Percentiles rank a stretch among this genome's conserved stretches.
These are phyloP conservation scores for Dreissena rostriformis DNA, from an alignment of 1,140 invertebrate genomes.

Conservation along the genomic window DNA sequence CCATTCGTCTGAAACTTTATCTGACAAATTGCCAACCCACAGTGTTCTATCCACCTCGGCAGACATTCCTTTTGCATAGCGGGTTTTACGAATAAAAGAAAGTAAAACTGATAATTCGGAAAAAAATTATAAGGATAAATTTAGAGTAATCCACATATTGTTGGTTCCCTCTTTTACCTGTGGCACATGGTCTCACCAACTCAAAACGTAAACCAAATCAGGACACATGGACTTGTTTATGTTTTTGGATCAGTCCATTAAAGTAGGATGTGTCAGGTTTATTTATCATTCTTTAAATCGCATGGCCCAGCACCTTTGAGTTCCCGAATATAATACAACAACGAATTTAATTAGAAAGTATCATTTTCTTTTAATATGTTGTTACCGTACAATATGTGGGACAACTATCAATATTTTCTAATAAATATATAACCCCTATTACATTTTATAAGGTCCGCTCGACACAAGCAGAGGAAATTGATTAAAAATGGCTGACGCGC, in stretches of 20 bases:
- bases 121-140: background rate
- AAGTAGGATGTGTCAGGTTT: background rate
- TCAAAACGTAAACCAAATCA: background rate
- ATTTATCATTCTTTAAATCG: too few species aligned
- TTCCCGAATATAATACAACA: too few species aligned
- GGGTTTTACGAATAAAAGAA: background rate
- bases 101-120: background rate
- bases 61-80: background rate
- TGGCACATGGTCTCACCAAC: background rate
- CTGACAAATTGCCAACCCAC: constrained; percentile 56
- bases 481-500: background rate
- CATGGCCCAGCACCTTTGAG: too few species aligned
- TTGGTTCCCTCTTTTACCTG: background rate
- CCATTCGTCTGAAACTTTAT: constrained; percentile 58
- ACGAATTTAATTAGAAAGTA: too few species aligned
- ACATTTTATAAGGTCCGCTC: too few species aligned
- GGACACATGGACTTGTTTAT: constrained; percentile 31
- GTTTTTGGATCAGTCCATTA: constrained; percentile 23
- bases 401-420: too few species aligned
- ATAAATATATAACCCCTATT: too few species aligned
- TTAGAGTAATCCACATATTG: background rate
- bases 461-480: background rate
- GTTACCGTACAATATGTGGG: too few species aligned
- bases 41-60: constrained; percentile 48
- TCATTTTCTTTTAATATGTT: too few species aligned